A percentile compares a stretch with the other conserved stretches of the same genome.
These are phyloP conservation scores for Stenolophus ochropezus DNA, from an alignment of 2,888 invertebrate species.

Conservation along the genomic window DNA sequence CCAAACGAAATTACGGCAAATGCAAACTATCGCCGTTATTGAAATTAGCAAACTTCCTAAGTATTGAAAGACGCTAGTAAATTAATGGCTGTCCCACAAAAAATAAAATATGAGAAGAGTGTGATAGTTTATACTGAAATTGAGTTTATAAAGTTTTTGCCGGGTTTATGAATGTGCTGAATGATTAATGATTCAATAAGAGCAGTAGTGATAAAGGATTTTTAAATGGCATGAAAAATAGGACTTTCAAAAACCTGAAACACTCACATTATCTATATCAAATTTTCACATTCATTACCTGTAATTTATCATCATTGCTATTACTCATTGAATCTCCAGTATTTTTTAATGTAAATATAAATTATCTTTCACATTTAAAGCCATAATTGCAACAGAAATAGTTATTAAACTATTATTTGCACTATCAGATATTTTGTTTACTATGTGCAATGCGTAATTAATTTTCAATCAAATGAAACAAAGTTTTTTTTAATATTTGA, in stretches of 20 bases:
- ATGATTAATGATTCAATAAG: not conserved
- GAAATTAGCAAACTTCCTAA: not conserved
- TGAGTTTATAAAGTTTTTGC: not conserved
- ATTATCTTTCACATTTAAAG: too few relatives aligned
- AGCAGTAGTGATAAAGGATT: not conserved
- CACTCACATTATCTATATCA: too few relatives aligned
- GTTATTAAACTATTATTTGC: too few relatives aligned
- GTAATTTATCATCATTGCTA: too few relatives aligned
- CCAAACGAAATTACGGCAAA: not conserved
- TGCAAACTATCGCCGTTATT: not conserved
- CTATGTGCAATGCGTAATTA: too few relatives aligned
- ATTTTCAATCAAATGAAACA: too few relatives aligned
- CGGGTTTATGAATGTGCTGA: not conserved
- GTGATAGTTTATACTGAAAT: not conserved
- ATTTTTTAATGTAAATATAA: too few relatives aligned
- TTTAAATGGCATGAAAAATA: not conserved
- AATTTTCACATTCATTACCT: not conserved
- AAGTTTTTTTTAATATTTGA: too few relatives aligned
- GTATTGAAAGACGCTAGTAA: not conserved
- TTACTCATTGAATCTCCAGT: too few relatives aligned
- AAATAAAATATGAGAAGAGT: not conserved
- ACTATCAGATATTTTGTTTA: too few relatives aligned
- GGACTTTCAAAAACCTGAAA: not conserved
- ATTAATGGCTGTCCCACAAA: not conserved
- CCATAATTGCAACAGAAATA: too few relatives aligned